Base-by-base conservation (phyloP, 1,140 invertebrate species). In the Brachionus angularis region DNA sequence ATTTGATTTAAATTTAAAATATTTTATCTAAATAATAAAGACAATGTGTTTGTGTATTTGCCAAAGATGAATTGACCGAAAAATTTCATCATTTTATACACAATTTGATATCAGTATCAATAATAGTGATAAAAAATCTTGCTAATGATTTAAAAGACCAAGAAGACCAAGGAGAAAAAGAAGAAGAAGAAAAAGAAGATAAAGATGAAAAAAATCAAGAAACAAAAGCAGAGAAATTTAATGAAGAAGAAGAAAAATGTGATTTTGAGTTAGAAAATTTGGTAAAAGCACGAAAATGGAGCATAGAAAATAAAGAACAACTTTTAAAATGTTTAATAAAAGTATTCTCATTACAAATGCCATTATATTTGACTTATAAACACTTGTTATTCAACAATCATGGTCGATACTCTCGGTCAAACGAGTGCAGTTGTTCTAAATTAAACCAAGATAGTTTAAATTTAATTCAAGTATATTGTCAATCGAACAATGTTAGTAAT, bases 51-150 rank as follows among this genome's bases (percentile, higher is more conserved):
- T 67, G 62, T 46, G 25, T 67, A 67, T 67, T 67, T 27, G 25
- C 39, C 21, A 47, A 67, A 33, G 42, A 47, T 18, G 62, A 50
- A 21, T 14, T 67, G 2, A 31, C 33, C 8, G 47, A 67, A 47
- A 67, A 47, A 23, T 67, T 67, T 27, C 62, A 50, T 27, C 62
- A 67, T 29, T 67, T 47, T 34, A 21, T 67, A 18, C 62, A 67
- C 39, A 44, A 67, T 14, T 25, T 67, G 1, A 67, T 67, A 18
- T 31, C 39, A 5, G 2, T 67, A 18, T 58, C 53, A 21, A n/a
- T 58, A 12, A 18, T 58, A 23, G 33, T 39, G 7, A 36, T 58
- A 3, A 58, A 58, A 39, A 58, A 58, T 58, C n/a, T 58, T 14
- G 3, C 39, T 14, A 42, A 42, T 14, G 39, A 42, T 14, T 14